phyloP scores from a whole-genome alignment of 2,888 invertebrate species.

The Drosophila yooni region DNA sequence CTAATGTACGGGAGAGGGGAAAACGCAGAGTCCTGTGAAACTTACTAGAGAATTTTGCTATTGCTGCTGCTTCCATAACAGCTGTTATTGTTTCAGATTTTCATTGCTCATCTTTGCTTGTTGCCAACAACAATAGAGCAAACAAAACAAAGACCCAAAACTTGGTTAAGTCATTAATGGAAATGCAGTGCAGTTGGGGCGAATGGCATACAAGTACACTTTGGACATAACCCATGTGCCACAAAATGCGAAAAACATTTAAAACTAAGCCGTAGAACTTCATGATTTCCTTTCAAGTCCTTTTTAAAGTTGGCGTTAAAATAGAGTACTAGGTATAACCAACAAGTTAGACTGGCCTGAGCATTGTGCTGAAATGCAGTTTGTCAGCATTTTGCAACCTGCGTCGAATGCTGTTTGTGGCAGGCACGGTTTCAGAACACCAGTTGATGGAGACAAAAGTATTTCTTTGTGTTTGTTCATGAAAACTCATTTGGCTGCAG shows the following conservation, averaged over 20 bases:
- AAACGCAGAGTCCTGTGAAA: conserved; percentile 29
- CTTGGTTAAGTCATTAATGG: conserved; percentile 60
- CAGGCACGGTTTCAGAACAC: background rate
- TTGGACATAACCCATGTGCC: conserved; percentile 63
- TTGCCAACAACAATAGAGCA: conserved; percentile 42
- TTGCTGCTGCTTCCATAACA: conserved; percentile 22
- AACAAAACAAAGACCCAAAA: conserved; percentile 40
- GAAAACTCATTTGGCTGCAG: conserved; percentile 69
- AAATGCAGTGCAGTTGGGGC: conserved; percentile 31
- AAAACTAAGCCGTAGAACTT: conserved; percentile 34
- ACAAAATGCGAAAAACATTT: conserved; percentile 34
- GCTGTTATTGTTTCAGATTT: conserved; percentile 65
- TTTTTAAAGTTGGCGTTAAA: background rate
- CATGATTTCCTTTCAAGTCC: conserved; percentile 36
- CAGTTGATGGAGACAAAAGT: conserved; percentile 9
- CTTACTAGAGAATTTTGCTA: conserved; percentile 37
- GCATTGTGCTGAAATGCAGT: conserved; percentile 22
- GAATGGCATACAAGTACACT: conserved; percentile 27
- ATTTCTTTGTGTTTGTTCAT: conserved; percentile 60
- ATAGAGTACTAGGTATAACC: background rate
- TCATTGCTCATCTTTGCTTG: conserved; percentile 67
- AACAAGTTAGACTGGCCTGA: conserved; percentile 22
- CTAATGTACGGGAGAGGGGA: background rate
- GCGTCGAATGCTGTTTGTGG: background rate
- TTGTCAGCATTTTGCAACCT: conserved; percentile 12